Evolutionary conservation across 2,797 vertebrate genomes (phyloP).

Genomic region (Carapus acus): DNA sequence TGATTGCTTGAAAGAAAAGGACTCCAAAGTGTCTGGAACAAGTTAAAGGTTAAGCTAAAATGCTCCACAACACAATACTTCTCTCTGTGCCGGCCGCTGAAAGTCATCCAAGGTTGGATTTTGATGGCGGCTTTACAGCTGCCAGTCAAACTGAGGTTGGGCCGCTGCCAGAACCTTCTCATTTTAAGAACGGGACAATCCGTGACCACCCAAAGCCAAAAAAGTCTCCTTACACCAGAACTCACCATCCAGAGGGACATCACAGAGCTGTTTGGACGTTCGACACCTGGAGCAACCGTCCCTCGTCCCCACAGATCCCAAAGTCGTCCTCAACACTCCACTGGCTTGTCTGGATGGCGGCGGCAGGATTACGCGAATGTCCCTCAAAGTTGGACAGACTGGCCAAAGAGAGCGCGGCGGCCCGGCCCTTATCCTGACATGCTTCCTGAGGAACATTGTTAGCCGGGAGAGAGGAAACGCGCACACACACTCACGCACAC

Average conservation of each 20-base stretch:
- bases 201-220: conserved; percentile 37
- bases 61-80: too few relatives aligned
- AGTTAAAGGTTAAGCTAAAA: too few relatives aligned
- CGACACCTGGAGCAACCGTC: conserved; percentile 40
- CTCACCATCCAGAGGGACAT: conserved; percentile 78
- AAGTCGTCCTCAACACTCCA: conserved; percentile 35
- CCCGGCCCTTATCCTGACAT: conserved; percentile 73
- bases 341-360: conserved; percentile 41
- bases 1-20: too few relatives aligned
- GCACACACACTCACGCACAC: conserved; percentile 29
- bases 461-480: conserved; percentile 63
- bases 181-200: conserved; percentile 15
- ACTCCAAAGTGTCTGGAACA: too few relatives aligned
- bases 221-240: conserved; percentile 43
- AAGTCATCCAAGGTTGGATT: neutral
- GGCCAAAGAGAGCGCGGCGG: conserved; percentile 54
- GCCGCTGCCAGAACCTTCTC: neutral
- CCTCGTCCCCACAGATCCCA: conserved; percentile 45
- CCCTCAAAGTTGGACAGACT: conserved; percentile 45
- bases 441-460: conserved; percentile 78
- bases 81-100: too few relatives aligned
- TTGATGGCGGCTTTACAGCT: neutral
- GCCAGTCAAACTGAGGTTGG: neutral
- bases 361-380: conserved; percentile 39
- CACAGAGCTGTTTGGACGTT: conserved; percentile 43